Percentiles rank a stretch among this genome's conserved stretches.
Evolutionary conservation across 2,797 vertebrate species (phyloP).

Genomic region (Neosalanx taihuensis): DNA sequence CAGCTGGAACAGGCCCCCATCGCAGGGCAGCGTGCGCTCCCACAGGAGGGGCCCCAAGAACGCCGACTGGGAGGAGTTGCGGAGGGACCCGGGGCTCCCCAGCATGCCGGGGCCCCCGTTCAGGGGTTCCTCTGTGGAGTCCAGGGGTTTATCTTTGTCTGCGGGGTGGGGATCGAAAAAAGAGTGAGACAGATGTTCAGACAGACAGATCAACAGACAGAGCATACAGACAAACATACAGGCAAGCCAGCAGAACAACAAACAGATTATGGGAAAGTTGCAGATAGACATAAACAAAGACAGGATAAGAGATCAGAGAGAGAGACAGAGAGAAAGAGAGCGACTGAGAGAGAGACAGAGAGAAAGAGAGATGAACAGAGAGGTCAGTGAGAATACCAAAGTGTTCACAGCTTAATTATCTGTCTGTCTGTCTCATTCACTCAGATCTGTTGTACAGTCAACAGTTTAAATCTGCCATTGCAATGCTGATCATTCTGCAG

Average conservation of each 20-base stretch:
- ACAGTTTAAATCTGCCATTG: not conserved
- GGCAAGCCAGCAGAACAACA: not conserved
- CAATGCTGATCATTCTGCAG: not conserved
- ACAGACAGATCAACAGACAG: not conserved
- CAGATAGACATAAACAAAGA: no score
- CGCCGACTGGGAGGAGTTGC: conserved; percentile 75
- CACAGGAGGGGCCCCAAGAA: conserved; percentile 82
- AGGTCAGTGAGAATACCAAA: not conserved
- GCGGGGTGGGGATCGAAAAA: conserved; percentile 20
- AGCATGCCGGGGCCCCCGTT: conserved; percentile 45
- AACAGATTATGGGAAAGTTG: conserved; percentile 11
- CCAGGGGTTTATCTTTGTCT: conserved; percentile 77
- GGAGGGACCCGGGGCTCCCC: conserved; percentile 55
- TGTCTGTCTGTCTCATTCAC: not conserved
- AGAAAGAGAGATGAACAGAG: not conserved
- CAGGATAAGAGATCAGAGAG: not conserved
- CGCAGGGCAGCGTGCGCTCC: conserved; percentile 87
- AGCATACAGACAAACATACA: not conserved
- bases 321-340: not conserved
- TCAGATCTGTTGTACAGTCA: not conserved
- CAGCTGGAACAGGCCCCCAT: conserved; percentile 82
- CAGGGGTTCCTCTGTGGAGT: conserved; percentile 70
- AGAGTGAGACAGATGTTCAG: conserved; percentile 12
- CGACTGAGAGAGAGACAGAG: not conserved
- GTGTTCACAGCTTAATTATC: not conserved